These are phyloP conservation scores for Mechanitis messenoides DNA, from an alignment of 2,888 invertebrate genomes.

Conservation along the genomic window DNA sequence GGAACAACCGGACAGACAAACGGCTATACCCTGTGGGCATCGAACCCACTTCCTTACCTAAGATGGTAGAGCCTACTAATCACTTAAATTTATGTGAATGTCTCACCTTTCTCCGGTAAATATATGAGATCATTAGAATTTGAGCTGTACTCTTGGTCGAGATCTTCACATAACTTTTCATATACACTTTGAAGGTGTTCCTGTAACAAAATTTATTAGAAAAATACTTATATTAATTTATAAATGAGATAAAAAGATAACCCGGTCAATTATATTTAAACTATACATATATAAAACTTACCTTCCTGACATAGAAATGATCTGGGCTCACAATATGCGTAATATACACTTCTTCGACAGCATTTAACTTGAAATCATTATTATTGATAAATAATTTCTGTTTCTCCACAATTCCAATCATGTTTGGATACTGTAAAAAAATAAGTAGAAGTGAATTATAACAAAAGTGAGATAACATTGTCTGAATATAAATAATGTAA, in stretches of 20 bases:
- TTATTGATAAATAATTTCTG: conserved; percentile 50
- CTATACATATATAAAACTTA: conserved; percentile 41
- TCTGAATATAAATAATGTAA: no score
- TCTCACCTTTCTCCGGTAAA: conserved; percentile 71
- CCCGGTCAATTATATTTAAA: neutral
- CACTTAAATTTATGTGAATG: conserved; percentile 17
- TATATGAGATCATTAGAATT: conserved; percentile 50
- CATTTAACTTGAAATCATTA: conserved; percentile 51
- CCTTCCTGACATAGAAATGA: conserved; percentile 81
- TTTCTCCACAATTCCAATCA: conserved; percentile 43
- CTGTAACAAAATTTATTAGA: conserved; percentile 35
- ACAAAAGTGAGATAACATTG: no score
- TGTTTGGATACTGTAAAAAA: conserved; percentile 49
- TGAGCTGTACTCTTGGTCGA: conserved; percentile 61
- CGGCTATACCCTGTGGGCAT: no score
- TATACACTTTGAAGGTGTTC: conserved; percentile 49
- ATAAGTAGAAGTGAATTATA: no score
- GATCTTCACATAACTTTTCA: conserved; percentile 58
- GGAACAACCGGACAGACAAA: no score
- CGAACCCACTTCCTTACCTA: no score
- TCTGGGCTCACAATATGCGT: conserved; percentile 79
- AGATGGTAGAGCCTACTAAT: no score
- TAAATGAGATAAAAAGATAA: neutral
- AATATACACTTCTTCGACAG: conserved; percentile 70
- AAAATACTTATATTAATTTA: no score